These are phyloP conservation scores for Drosophila mauritiana DNA, from an alignment of 1,140 invertebrate genomes.

Conservation along the genomic window DNA sequence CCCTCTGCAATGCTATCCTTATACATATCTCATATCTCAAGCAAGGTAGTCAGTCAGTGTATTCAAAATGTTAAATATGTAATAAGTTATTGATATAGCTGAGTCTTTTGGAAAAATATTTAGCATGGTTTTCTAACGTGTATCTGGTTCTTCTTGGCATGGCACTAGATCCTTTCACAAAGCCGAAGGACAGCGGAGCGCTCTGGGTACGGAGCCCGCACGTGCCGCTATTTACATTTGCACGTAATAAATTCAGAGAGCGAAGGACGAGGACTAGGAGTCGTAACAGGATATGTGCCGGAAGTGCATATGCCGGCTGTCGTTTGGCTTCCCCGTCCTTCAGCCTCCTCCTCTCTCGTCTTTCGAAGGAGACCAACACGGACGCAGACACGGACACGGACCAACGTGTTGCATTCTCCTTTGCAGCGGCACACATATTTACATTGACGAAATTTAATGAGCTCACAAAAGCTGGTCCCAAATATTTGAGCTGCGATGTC, in stretches of 20 bases:
- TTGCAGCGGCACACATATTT: slow-evolving; percentile 54
- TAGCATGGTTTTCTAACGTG: not conserved
- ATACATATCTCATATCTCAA: too few species aligned
- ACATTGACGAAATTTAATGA: slow-evolving; percentile 79
- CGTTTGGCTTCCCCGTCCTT: slow-evolving; percentile 15
- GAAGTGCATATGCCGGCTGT: slow-evolving; percentile 72
- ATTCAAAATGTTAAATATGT: not conserved
- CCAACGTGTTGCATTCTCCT: slow-evolving; percentile 71
- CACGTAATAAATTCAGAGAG: slow-evolving; percentile 79
- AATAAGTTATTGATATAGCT: not conserved
- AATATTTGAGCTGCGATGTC: slow-evolving; percentile 57
- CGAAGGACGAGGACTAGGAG: slow-evolving; percentile 20
- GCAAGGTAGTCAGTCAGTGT: not conserved
- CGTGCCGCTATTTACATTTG: slow-evolving; percentile 84
- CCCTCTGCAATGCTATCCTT: too few species aligned
- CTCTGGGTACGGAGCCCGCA: slow-evolving; percentile 39
- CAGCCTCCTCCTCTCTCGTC: not conserved
- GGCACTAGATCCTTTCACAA: slow-evolving; percentile 5
- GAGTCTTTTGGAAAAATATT: not conserved
- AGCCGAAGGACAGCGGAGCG: slow-evolving; percentile 1
- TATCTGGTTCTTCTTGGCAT: slow-evolving; percentile 33
- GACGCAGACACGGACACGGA: slow-evolving; percentile 1
- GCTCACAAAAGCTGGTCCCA: slow-evolving; percentile 66
- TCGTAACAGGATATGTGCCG: slow-evolving; percentile 68
- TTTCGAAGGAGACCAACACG: not conserved